A percentile compares a stretch with the other conserved stretches of the same genome.
These are phyloP conservation scores for Philantomba maxwellii DNA, from an alignment of 2,113 vertebrate species.

Conservation along the genomic window DNA sequence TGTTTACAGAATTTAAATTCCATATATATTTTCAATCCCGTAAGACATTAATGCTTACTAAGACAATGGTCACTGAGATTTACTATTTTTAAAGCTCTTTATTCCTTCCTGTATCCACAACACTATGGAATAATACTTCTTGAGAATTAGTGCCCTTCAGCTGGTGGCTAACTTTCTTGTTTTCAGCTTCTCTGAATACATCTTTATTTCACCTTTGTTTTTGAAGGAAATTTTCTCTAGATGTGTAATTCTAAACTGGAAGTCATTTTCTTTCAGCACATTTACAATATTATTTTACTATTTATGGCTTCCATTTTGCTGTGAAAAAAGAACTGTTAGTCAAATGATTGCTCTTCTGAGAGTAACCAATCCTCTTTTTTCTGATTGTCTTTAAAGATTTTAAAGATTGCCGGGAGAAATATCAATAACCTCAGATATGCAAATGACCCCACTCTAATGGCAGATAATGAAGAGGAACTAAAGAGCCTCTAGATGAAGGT, in stretches of 20 bases:
- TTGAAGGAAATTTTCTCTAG: background rate
- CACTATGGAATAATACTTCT: background rate
- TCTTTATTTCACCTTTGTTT: background rate
- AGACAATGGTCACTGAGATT: background rate
- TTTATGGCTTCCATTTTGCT: background rate
- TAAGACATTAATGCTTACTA: background rate
- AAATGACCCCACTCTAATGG: background rate
- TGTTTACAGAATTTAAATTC: background rate
- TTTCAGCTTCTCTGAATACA: background rate
- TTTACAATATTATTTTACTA: background rate
- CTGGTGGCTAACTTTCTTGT: background rate
- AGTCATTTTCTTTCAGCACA: background rate
- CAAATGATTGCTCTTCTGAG: background rate
- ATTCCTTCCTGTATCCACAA: background rate
- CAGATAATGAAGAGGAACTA: background rate
- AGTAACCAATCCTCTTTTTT: background rate
- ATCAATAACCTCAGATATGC: background rate
- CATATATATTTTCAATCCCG: background rate
- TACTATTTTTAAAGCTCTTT: background rate
- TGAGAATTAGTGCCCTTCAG: background rate
- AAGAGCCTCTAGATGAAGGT: background rate
- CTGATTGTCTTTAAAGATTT: background rate
- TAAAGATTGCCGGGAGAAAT: background rate
- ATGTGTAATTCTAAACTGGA: background rate
- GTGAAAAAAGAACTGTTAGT: background rate